phyloP scores from a whole-genome alignment of 2,113 vertebrate species.

The cat (Felis catus) region F.catus_Fca126_mat1.0 CM031414.1:45161001-45161500 shows the following conservation, averaged over 20 bases:
- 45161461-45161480: not conserved
- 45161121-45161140: not conserved
- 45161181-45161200: not conserved
- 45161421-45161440: constrained; percentile 39
- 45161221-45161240: not conserved
- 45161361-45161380: not conserved
- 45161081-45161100: not conserved
- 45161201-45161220: not conserved
- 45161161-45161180: not conserved
- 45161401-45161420: not conserved
- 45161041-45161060: not conserved
- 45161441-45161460: not conserved
- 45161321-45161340: not conserved
- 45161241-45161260: not conserved
- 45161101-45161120: not conserved
- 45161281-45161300: not conserved
- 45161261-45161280: not conserved
- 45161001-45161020: not conserved
- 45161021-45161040: not conserved
- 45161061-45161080: not conserved
- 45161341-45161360: not conserved
- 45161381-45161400: not conserved
- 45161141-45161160: not conserved
- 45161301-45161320: not conserved
- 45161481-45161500: not conserved